Evolutionary conservation across 2,888 invertebrate genomes (phyloP), one percentile per base, ranked within the genome.

Genomic region (Spilarctia lutea): DNA sequence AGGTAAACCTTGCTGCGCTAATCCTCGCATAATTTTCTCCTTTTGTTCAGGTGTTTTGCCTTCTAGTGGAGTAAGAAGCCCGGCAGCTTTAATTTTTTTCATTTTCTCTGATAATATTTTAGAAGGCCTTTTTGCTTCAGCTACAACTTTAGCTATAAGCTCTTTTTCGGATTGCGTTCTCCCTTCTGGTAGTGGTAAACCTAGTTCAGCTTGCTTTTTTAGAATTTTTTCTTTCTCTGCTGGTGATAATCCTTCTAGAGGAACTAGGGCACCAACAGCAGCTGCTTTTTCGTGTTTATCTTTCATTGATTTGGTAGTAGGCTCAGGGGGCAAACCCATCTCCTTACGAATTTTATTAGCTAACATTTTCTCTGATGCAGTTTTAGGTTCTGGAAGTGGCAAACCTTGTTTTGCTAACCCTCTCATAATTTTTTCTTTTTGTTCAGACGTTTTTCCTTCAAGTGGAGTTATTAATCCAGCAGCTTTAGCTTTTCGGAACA

Each of bases 261-360:
- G 48, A 18, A 48, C 48, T 18, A 86, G 65, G 6, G 81, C 18
- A 4, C 87, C 88, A 3, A 79, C 81, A 3, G 81, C 85, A 74
- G 82, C 79, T 0, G 86, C 87, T 80, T 84, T 81, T 18, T 79
- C 74, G 20, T 76, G 80, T 71, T 78, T 85, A 71, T 39, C 84
- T 85, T 71, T 83, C 79, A 66, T 42, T 42, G 42, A 42, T 42
- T 42, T 42, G 16, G 42, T 42, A 42, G 42, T 42, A 13, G 42
- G 42, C 16, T 42, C 42, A 2, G 42, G 42, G 1, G 42, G 42
- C 42, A 42, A 42, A 42, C 42, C 42, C 1, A 42, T 13, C 16
- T 42, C 42, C 16, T 42, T 42, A 11, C 42, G 11, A 42, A 42
- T 11, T 42, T 42, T 42, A 42, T 42, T 16, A 13, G 42, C 42